phyloP scores from a whole-genome alignment of 2,797 vertebrate species.

The Peromyscus melanophrys region DNA sequence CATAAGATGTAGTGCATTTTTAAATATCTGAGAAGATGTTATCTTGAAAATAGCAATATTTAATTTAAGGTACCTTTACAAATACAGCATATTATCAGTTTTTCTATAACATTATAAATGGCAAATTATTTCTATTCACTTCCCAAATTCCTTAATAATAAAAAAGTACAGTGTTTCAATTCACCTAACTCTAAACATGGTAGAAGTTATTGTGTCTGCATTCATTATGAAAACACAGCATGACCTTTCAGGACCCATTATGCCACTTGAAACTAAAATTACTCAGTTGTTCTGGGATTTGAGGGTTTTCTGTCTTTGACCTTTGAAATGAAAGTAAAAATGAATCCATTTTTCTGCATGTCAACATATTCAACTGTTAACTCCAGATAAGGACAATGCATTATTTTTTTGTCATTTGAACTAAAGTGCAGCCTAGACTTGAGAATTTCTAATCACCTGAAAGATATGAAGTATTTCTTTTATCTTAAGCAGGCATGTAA shows the following conservation, averaged over 20 bases:
- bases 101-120: not conserved
- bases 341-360: not conserved
- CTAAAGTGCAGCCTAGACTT: not conserved
- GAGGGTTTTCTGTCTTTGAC: conserved; percentile 10
- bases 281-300: conserved; percentile 14
- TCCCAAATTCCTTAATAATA: not conserved
- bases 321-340: not conserved
- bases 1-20: not conserved
- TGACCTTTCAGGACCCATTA: not conserved
- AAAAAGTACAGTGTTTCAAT: not conserved
- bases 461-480: not conserved
- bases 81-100: not conserved
- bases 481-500: not conserved
- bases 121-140: not conserved
- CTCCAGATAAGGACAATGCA: not conserved
- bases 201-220: not conserved
- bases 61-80: not conserved
- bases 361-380: conserved; percentile 11
- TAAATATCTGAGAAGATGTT: not conserved
- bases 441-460: not conserved
- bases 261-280: not conserved
- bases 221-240: conserved; percentile 33
- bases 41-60: not conserved
- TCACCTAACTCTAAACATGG: not conserved
- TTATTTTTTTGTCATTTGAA: not conserved